phyloP scores from a whole-genome alignment of 2,113 vertebrate genomes.

The Tychaedon coryphoeus region DNA sequence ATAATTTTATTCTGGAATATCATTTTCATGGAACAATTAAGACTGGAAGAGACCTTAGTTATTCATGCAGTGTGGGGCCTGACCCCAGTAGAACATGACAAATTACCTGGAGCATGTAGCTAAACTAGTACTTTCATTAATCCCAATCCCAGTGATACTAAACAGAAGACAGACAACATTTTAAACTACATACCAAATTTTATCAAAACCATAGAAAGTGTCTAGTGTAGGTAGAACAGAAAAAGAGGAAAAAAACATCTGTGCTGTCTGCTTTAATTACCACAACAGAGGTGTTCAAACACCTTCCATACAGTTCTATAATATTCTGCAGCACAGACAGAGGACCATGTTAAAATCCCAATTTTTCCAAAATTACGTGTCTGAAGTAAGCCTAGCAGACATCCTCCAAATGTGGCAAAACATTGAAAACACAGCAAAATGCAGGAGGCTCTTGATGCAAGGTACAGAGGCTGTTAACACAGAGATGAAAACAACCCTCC shows the following conservation, averaged over 20 bases:
- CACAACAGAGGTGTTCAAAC: neutral
- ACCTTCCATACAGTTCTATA: neutral
- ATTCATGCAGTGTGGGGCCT: neutral
- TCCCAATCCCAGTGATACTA: neutral
- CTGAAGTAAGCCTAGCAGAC: neutral
- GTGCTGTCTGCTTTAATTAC: neutral
- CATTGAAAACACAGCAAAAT: neutral
- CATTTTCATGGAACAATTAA: neutral
- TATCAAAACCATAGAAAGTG: neutral
- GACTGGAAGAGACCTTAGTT: neutral
- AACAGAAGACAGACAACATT: neutral
- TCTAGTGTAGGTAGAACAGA: neutral
- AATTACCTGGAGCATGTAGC: neutral
- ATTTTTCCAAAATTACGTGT: neutral
- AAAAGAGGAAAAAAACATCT: neutral
- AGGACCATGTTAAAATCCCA: neutral
- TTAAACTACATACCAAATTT: neutral
- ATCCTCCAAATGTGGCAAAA: neutral
- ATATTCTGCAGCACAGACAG: neutral
- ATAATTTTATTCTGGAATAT: neutral
- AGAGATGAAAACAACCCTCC: neutral
- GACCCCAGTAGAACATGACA: neutral
- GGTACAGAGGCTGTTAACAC: neutral
- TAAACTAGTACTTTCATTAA: neutral
- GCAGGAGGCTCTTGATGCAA: neutral